Conservation (phyloP, 1,140 invertebrate species). For the Eupeodes corollae region DNA sequence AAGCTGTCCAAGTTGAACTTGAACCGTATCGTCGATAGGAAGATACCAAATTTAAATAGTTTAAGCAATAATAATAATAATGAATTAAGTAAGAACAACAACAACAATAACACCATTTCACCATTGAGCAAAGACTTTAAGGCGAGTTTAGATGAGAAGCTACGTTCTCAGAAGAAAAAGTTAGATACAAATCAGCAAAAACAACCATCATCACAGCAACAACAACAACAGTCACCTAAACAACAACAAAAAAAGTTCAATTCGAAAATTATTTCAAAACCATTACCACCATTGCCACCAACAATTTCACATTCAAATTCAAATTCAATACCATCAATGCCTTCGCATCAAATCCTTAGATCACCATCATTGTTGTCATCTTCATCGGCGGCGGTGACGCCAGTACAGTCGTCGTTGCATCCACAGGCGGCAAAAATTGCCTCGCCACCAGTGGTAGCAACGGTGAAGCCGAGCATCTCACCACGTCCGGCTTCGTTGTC, state of each 20-base stretch:
- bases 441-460: conserved; percentile 1
- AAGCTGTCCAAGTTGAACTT: too few relatives aligned
- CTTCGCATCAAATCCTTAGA: conserved; percentile 10
- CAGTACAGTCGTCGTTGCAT: not conserved
- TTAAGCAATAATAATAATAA: conserved; percentile 7
- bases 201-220: conserved; percentile 6
- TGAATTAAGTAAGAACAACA: conserved; percentile 5
- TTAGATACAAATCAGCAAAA: conserved; percentile 19
- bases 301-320: not conserved
- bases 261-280: too few relatives aligned
- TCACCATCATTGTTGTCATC: conserved; percentile 4
- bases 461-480: conserved; percentile 28
- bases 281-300: not conserved
- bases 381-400: not conserved
- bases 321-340: conserved; percentile 4
- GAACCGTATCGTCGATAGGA: too few relatives aligned
- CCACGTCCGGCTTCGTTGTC: conserved; percentile 37
- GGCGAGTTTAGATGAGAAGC: conserved; percentile 32
- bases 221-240: not conserved
- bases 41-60: conserved; percentile 18
- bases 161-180: conserved; percentile 29
- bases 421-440: not conserved
- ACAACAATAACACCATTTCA: not conserved
- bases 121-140: conserved; percentile 21
- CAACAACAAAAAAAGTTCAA: too few relatives aligned